These are phyloP conservation scores for Coptotermes formosanus DNA, from an alignment of 1,140 invertebrate species.

Conservation along the genomic window DNA sequence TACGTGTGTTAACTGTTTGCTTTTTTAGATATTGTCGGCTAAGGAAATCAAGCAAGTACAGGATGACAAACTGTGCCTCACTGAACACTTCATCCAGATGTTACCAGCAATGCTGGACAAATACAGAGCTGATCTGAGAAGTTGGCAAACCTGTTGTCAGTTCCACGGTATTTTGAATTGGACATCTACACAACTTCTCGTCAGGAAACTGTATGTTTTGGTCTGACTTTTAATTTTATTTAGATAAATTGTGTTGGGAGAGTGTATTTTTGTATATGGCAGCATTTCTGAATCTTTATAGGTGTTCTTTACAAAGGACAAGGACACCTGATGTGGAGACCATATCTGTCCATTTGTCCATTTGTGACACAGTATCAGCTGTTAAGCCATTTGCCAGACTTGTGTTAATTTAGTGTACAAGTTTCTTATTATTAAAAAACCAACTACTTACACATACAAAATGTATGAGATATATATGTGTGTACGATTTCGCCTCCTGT, in stretches of 20 bases:
- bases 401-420: too few relatives aligned
- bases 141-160: slow-evolving; percentile 86
- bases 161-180: slow-evolving; percentile 97
- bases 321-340: too few relatives aligned
- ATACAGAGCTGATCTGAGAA: slow-evolving; percentile 96
- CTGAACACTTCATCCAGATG: slow-evolving; percentile 93
- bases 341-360: too few relatives aligned
- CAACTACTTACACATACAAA: too few relatives aligned
- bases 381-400: too few relatives aligned
- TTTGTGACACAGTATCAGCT: too few relatives aligned
- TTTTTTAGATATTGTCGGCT: slow-evolving; percentile 55
- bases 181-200: slow-evolving; percentile 93
- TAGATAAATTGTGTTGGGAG: slow-evolving; percentile 37
- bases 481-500: too few relatives aligned
- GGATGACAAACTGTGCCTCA: slow-evolving; percentile 90
- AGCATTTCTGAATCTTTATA: background rate
- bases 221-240: background rate
- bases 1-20: background rate
- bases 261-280: slow-evolving; percentile 5
- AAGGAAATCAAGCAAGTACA: slow-evolving; percentile 79
- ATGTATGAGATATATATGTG: too few relatives aligned
- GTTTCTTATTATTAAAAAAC: too few relatives aligned
- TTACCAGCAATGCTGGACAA: slow-evolving; percentile 89
- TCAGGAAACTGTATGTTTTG: slow-evolving; percentile 70
- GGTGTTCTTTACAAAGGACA: too few relatives aligned